These are phyloP conservation scores for Enteromius mattozi DNA, from an alignment of 2,797 vertebrate species.

Conservation along the genomic window DNA sequence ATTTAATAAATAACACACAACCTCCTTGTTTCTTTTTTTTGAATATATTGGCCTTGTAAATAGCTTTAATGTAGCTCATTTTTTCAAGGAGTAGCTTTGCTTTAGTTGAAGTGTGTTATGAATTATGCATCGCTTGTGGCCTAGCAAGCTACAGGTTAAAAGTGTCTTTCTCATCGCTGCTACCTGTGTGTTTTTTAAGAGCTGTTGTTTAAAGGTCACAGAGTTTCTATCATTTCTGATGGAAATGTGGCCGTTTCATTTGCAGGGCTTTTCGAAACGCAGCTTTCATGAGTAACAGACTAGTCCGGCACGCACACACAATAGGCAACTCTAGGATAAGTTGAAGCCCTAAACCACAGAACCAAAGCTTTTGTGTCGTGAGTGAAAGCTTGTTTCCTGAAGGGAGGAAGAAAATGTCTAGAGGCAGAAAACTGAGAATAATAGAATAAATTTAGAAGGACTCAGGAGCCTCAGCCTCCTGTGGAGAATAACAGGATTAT, in stretches of 20 bases:
- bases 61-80: not conserved
- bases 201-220: conserved; percentile 16
- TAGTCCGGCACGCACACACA: conserved; percentile 42
- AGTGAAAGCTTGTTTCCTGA: conserved; percentile 56
- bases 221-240: conserved; percentile 18
- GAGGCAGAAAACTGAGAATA: conserved; percentile 40
- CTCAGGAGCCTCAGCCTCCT: conserved; percentile 25
- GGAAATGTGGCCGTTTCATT: conserved; percentile 22
- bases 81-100: not conserved
- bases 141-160: not conserved
- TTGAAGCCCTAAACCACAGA: conserved; percentile 43
- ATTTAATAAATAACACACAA: not conserved
- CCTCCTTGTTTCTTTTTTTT: not conserved
- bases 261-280: conserved; percentile 27
- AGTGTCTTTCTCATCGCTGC: not conserved
- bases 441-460: conserved; percentile 42
- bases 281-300: conserved; percentile 35
- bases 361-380: conserved; percentile 40
- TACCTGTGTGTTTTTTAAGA: conserved; percentile 13
- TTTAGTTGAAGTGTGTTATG: not conserved
- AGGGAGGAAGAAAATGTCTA: conserved; percentile 32
- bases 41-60: not conserved
- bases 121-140: conserved; percentile 4
- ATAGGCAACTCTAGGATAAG: conserved; percentile 31
- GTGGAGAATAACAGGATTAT: conserved; percentile 30